These are phyloP conservation scores for Pachypanchax playfairii DNA, from an alignment of 2,113 vertebrate genomes.

Conservation along the genomic window DNA sequence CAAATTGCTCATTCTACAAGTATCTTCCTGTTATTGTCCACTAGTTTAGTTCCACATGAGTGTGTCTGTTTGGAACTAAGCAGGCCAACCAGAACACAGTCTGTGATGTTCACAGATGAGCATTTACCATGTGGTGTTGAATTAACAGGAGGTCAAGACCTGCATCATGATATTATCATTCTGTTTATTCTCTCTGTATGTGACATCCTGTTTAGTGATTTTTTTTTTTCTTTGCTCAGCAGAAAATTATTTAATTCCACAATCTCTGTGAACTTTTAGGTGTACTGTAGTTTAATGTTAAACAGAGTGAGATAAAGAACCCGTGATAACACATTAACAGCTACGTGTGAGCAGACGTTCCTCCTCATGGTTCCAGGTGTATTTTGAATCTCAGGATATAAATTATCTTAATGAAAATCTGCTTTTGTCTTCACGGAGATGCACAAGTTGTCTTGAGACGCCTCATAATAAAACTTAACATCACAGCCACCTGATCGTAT, in stretches of 20 bases:
- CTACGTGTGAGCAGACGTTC: background rate
- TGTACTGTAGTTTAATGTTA: conserved; percentile 5
- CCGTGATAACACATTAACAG: background rate
- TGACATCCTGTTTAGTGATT: too few species aligned
- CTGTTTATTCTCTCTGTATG: conserved; percentile 1
- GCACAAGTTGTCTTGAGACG: conserved; percentile 3
- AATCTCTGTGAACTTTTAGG: conserved; percentile 26
- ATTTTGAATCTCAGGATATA: background rate
- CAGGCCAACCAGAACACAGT: conserved; percentile 4
- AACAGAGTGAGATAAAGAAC: conserved; percentile 5
- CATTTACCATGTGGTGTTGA: background rate
- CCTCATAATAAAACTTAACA: background rate
- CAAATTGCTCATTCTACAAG: background rate
- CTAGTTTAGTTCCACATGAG: conserved; percentile 30
- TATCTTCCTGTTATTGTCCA: conserved; percentile 11
- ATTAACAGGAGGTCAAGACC: conserved; percentile 12
- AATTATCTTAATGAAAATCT: conserved; percentile 2
- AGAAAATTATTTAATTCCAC: too few species aligned
- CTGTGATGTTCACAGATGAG: conserved; percentile 11
- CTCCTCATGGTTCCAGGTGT: conserved; percentile 2
- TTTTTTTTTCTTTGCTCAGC: too few species aligned
- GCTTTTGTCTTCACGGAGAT: background rate
- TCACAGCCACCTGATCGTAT: background rate
- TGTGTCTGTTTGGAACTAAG: conserved; percentile 10
- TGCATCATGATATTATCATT: conserved; percentile 16